Conservation (phyloP, 2,797 vertebrate species). For the Zalophus californianus region DNA sequence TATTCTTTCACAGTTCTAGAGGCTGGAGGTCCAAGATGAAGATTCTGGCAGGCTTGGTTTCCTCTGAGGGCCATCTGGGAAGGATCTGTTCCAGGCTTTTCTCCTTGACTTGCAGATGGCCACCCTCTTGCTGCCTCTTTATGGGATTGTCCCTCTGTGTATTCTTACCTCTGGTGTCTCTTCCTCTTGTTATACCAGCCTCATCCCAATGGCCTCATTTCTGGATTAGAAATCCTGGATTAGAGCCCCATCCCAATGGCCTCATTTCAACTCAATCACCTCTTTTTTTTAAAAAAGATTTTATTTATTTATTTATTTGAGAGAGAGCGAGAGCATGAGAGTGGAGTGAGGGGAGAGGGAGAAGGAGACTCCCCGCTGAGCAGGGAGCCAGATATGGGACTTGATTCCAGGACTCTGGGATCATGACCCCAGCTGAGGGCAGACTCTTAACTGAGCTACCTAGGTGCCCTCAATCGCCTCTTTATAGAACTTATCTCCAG, state of each 20-base stretch:
- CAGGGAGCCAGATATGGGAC: too few relatives aligned
- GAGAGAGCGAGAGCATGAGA: too few relatives aligned
- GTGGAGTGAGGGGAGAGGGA: too few relatives aligned
- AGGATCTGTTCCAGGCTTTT: neutral
- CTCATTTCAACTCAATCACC: neutral
- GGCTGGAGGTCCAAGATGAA: neutral
- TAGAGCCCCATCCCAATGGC: neutral
- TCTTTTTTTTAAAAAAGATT: too few relatives aligned
- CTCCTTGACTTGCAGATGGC: slow-evolving; percentile 4
- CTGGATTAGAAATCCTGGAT: too few relatives aligned
- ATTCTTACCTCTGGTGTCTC: neutral
- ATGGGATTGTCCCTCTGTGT: neutral
- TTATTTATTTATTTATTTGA: too few relatives aligned
- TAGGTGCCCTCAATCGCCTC: too few relatives aligned
- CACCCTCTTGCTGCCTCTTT: neutral
- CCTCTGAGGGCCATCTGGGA: neutral
- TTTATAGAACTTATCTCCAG: too few relatives aligned
- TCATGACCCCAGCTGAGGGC: too few relatives aligned
- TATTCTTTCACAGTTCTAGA: slow-evolving; percentile 8
- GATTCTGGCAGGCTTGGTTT: neutral
- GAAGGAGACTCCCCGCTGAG: too few relatives aligned
- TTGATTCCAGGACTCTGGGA: too few relatives aligned
- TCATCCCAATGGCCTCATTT: neutral
- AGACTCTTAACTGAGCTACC: too few relatives aligned
- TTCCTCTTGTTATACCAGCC: neutral